Evolutionary conservation across 2,797 vertebrate genomes (phyloP).

Genomic region (Sebastiscus tertius): DNA sequence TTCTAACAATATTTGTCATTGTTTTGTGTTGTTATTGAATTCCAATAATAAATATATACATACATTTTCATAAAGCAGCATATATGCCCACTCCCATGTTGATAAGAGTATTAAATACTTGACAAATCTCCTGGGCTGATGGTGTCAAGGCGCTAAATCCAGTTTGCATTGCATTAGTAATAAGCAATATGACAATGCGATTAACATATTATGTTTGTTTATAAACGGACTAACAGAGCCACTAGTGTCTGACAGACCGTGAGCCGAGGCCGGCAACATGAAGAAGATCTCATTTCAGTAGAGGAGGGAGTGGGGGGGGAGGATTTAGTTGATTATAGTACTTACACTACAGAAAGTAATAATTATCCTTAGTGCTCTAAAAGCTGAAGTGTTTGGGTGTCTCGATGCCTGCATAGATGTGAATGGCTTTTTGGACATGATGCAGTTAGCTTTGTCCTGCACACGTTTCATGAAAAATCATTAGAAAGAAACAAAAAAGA

Average conservation of each 20-base stretch:
- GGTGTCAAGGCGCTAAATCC: background rate
- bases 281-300: too few relatives aligned
- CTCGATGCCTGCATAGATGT: background rate
- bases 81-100: too few relatives aligned
- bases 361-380: background rate
- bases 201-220: background rate
- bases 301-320: background rate
- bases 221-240: background rate
- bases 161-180: background rate
- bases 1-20: too few relatives aligned
- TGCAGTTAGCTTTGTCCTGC: background rate
- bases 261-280: background rate
- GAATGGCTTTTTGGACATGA: background rate
- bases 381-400: background rate
- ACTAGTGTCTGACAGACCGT: background rate
- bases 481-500: background rate
- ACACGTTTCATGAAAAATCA: background rate
- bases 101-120: too few relatives aligned
- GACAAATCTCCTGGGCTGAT: rapidly evolving
- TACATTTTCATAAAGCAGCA: too few relatives aligned
- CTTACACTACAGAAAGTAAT: background rate
- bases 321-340: background rate
- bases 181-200: background rate
- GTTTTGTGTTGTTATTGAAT: too few relatives aligned
- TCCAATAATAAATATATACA: too few relatives aligned